Percentiles rank a stretch among this genome's conserved stretches.
These are phyloP conservation scores for Neosilurus mollespiculum DNA, from an alignment of 2,797 vertebrate species.

Conservation along the genomic window DNA sequence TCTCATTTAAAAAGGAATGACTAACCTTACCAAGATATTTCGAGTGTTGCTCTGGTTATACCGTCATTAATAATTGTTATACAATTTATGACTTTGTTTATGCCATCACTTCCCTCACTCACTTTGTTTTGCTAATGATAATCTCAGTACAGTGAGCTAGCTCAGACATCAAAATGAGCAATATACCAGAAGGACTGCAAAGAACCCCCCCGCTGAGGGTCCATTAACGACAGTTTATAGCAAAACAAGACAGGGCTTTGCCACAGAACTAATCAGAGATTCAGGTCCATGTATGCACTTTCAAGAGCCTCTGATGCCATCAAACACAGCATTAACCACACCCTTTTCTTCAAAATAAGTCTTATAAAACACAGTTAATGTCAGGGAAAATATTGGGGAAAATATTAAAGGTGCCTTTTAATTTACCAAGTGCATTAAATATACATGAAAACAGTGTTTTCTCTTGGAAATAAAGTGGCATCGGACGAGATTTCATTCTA, in stretches of 20 bases:
- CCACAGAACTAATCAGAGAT: not conserved
- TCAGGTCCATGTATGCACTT: not conserved
- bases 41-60: not conserved
- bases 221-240: not conserved
- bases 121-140: not conserved
- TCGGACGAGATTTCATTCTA: too few species aligned
- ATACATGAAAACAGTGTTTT: too few species aligned
- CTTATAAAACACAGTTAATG: not conserved
- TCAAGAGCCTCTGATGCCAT: not conserved
- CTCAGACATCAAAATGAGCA: not conserved
- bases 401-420: too few species aligned
- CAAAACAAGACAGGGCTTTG: not conserved
- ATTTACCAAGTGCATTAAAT: too few species aligned
- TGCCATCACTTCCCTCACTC: not conserved
- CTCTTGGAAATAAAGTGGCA: too few species aligned
- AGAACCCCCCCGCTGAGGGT: not conserved
- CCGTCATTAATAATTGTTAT: not conserved
- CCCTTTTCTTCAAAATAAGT: not conserved
- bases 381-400: not conserved
- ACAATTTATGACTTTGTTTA: not conserved
- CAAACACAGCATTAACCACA: not conserved
- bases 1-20: not conserved
- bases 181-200: not conserved
- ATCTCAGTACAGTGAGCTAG: not conserved
- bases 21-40: not conserved